Base-by-base conservation (phyloP, 2,888 invertebrate species). In the Platycnemis pennipes region DNA sequence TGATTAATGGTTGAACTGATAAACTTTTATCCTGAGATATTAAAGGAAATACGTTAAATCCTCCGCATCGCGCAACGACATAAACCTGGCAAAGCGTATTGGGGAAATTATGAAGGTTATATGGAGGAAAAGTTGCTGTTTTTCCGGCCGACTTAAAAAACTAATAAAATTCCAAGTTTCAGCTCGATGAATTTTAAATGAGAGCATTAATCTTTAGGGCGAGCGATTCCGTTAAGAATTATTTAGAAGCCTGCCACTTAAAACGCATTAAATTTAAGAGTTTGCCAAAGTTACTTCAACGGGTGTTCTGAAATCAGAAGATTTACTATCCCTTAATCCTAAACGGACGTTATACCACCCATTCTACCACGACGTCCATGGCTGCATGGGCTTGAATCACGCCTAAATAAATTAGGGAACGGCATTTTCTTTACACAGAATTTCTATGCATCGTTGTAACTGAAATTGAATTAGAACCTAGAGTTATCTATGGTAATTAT, bases 1-100 rank as follows among this genome's bases (percentile, higher is more conserved):
- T 77, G 77, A 77, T 77, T 77, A 77, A 77, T 77, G 77, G 77
- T 77, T 77, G 26, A 37, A 77, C 77, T 37, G 77, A 77, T 77
- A 77, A 77, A 77, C 37, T 77, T 77, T 77, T 77, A 77, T 77
- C 31, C 37, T 37, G 37, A 77, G 77, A 77, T 77, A 77, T 77
- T 77, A 77, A 77, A 77, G 77, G 77, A 77, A 77, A 77, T 77
- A 37, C 77, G 77, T 77, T 37, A 37, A 77, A 77, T 37, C 77
- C 77, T 77, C 69, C 31, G 31, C 77, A 37, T 77, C 26, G 37
- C 77, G 77, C 31, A 77, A 77, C 77, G 13, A 77, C 77, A 77
- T 77, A 77, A 77, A 77, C 77, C 77, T 77, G 31, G 37, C 37
- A 31, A 37, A 77, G 77, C 77, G 37, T 77, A 77, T 77, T 31